These are phyloP conservation scores for Rhinolophus ferrumequinum DNA, from an alignment of 2,113 vertebrate genomes.

Conservation along the genomic window DNA sequence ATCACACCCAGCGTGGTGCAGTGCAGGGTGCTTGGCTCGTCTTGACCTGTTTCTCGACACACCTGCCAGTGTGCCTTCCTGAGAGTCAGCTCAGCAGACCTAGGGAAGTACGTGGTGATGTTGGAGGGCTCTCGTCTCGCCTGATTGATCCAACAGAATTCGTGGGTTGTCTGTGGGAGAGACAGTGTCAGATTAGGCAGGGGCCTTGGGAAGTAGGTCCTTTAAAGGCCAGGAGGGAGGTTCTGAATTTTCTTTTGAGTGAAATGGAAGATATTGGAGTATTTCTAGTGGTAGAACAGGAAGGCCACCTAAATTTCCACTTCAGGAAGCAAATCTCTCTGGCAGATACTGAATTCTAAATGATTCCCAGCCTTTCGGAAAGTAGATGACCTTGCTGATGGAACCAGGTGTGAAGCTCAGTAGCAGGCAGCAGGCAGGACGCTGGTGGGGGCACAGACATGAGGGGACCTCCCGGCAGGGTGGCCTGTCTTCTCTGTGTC, in stretches of 20 bases:
- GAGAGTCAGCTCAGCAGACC: neutral
- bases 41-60: neutral
- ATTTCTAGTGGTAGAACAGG: neutral
- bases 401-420: too few species aligned
- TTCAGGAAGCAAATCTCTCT: neutral
- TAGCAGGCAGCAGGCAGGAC: too few species aligned
- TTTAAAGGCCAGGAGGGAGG: neutral
- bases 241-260: neutral
- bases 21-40: too few species aligned
- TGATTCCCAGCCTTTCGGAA: neutral
- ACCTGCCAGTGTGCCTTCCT: neutral
- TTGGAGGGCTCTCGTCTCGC: neutral
- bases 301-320: neutral
- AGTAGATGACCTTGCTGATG: neutral
- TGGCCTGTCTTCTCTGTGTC: too few species aligned
- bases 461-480: rapidly evolving
- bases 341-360: neutral
- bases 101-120: neutral
- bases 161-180: rapidly evolving
- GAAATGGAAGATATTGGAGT: neutral
- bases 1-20: too few species aligned
- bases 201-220: neutral
- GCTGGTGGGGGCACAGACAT: too few species aligned
- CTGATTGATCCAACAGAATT: neutral
- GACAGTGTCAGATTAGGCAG: neutral